Evolutionary conservation across 2,888 invertebrate species (phyloP).

Genomic region (Pristionchus maxplancki): DNA sequence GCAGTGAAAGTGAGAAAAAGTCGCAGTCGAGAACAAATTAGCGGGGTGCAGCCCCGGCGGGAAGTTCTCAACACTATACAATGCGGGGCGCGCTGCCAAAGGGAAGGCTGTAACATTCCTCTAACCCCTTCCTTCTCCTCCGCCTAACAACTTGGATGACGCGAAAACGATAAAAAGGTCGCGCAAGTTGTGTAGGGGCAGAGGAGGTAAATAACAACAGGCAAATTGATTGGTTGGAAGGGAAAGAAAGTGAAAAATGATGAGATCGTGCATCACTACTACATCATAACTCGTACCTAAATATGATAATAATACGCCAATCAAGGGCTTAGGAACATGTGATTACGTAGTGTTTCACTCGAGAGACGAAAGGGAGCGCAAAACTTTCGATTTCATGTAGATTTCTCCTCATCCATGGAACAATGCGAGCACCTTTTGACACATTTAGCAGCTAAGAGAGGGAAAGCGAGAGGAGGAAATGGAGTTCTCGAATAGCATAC

Average conservation of each 20-base stretch:
- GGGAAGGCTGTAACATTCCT: conserved; percentile 10
- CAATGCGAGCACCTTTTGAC: conserved; percentile 32
- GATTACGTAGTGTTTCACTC: neutral
- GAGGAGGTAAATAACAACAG: neutral
- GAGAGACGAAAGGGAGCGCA: neutral
- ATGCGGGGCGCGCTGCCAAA: neutral
- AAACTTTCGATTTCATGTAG: conserved; percentile 13
- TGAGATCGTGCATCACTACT: neutral
- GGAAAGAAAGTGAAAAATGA: neutral
- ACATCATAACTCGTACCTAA: neutral
- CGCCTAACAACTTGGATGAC: neutral
- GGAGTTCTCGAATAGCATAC: neutral
- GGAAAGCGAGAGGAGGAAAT: neutral
- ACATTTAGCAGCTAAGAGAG: conserved; percentile 24
- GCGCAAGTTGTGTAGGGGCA: neutral
- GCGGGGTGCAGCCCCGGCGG: neutral
- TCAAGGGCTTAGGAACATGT: neutral
- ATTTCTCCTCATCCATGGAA: neutral
- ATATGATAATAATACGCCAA: neutral
- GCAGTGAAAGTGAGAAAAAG: neutral
- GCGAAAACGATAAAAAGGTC: conserved; percentile 24
- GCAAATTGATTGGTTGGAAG: neutral
- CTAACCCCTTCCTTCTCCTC: neutral
- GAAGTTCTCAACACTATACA: neutral
- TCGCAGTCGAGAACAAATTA: neutral